Base-by-base conservation (phyloP, 2,888 invertebrate genomes). In the Plagiodera versicolora region DNA sequence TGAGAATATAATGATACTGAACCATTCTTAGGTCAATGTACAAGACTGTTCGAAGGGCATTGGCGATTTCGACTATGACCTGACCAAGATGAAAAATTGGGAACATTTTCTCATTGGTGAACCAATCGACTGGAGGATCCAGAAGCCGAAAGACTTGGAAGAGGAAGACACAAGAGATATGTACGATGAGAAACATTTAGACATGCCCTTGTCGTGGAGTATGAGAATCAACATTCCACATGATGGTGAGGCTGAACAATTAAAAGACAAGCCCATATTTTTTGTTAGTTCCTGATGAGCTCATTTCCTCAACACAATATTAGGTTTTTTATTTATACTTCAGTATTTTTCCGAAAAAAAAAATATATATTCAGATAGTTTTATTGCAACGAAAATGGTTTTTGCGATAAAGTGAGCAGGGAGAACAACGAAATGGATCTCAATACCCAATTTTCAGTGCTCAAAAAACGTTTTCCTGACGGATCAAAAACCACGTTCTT, bases 141-240 rank as follows among this genome's bases (percentile, higher is more conserved):
- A 75, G 19, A 71, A 73, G 54, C 52, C 70, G n/a, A 70, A 70
- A 2, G 77, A 84, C n/a, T 80, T 82, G 46, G 73, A 82, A 2
- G 86, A 86, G 5, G 77, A 84, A 1, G 83, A 86, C 18, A 61
- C 70, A 0, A 81, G 83, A 0, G 83, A 84, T 0, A 75, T 83
- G 16, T 81, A 79, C 30, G 68, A 76, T 71, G 89, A 89, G 71
- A 91, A 91, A 73, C 91, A 91, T 76, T 79, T 93, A 46, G 91
- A 91, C 68, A 87, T 90, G 83, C 90, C 92, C 0, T 75, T 81
- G 5, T 88, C 90, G 5, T 94, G 93, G 89, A 90, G 91, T 0
- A 82, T 85, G 65, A 85, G 85, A 55, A 82, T 93, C 32, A 82
- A 85, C 44, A 84, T 94, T 52, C 79, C 83, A 56, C 83, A 83